Evolutionary conservation across 2,888 invertebrate species (phyloP), one percentile per base, ranked within the genome.

Genomic region (Polydrusus cervinus): DNA sequence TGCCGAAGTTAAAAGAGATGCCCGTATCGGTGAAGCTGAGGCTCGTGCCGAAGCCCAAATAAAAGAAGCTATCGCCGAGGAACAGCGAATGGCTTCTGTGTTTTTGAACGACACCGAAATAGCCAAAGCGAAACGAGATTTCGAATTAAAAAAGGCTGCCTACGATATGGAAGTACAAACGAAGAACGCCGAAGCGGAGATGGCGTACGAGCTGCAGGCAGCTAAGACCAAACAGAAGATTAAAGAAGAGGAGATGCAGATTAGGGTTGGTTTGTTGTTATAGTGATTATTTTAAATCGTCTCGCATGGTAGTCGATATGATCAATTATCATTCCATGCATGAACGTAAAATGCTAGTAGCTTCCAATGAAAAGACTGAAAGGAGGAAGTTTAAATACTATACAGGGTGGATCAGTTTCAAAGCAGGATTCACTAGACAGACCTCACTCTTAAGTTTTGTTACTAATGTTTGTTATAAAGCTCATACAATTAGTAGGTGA

Each of bases 151-250:
- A 86, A 98, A 99, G 87, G 98, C 98, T 8, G 95, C 95, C 1
- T 99, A 98, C 86, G 98, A 99, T 86, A 94, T 96, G 79, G 98
- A 98, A 90, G 97, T 99, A 51, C 96, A 97, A 87, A 97, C 97
- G 9, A 94, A 91, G 81, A 95, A 95, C 91, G 97, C 97, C 57
- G 97, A 97, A 89, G 97, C 97, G 10, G 97, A 97, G 86, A 92
- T 97, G 92, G 97, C 97, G 0, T 97, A 95, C 85, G 96, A 96
- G 83, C 87, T 97, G 72, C 97, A 97, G 90, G 97, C 97, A 0
- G 97, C 97, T 0, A 98, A 98, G 88, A 98, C 97, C 0, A 96
- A 97, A 83, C 98, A 98, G 85, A 92, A 95, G 38, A 87, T 87
- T 69, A 97, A 97, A 88, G 97, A 98, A 83, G 98, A 99, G 86